Conservation (phyloP, 2,113 vertebrate species). For the Colius striatus region DNA sequence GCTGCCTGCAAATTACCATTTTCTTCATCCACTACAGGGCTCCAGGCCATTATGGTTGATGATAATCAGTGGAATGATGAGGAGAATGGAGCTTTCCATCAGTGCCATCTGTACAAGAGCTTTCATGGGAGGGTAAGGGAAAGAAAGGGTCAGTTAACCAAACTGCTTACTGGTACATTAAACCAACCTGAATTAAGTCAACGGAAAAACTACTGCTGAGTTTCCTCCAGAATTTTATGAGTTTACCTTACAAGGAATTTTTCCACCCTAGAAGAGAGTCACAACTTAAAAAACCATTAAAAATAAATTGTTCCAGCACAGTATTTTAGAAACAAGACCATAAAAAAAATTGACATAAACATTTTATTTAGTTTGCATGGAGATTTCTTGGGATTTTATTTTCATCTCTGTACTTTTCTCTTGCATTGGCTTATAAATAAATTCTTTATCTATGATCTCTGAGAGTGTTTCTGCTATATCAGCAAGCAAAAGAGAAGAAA, state of each 20-base stretch:
- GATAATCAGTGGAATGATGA: neutral
- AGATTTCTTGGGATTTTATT: neutral
- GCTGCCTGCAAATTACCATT: neutral
- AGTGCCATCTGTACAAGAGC: neutral
- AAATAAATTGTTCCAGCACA: neutral
- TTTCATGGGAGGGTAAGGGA: accelerated
- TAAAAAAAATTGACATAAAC: neutral
- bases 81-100: neutral
- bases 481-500: neutral
- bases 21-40: neutral
- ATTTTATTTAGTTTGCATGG: neutral
- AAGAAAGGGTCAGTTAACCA: neutral
- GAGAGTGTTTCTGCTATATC: neutral
- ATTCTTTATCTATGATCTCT: neutral
- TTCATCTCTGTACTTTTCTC: neutral
- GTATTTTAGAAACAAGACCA: neutral
- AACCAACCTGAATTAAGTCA: neutral
- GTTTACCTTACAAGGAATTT: neutral
- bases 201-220: neutral
- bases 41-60: neutral
- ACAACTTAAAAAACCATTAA: neutral
- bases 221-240: neutral
- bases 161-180: neutral
- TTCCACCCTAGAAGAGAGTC: neutral
- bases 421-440: neutral